phyloP scores from a whole-genome alignment of 2,797 vertebrate genomes.

The Falco rusticolus region DNA sequence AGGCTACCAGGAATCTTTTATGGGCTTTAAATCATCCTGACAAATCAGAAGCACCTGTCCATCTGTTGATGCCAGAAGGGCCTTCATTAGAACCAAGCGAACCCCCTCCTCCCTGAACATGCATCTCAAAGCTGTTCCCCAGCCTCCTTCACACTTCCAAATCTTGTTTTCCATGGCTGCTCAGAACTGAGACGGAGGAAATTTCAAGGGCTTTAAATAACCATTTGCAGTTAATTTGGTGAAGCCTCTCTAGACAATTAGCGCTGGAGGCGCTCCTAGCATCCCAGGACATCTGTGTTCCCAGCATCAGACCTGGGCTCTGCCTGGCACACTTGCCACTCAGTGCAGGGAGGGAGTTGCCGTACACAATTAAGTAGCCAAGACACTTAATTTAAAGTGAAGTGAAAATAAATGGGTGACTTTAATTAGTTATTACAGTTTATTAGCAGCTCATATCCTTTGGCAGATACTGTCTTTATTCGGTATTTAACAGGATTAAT shows the following conservation, averaged over 20 bases:
- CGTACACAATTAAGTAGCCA: slow-evolving; percentile 41
- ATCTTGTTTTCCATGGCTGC: slow-evolving; percentile 63
- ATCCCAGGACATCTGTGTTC: neutral
- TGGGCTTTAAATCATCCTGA: neutral
- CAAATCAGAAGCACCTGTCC: neutral
- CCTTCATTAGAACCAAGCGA: neutral
- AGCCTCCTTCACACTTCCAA: slow-evolving; percentile 66
- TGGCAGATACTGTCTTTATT: slow-evolving; percentile 25
- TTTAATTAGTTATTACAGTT: slow-evolving; percentile 52
- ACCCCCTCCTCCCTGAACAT: accelerated
- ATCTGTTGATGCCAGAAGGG: neutral
- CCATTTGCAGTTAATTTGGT: slow-evolving; percentile 66
- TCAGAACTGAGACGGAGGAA: slow-evolving; percentile 40
- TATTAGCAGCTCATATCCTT: slow-evolving; percentile 28
- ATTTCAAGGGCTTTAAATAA: slow-evolving; percentile 67
- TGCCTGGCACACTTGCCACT: neutral
- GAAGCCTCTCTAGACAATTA: slow-evolving; percentile 59
- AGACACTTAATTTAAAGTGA: slow-evolving; percentile 57
- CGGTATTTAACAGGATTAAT: slow-evolving; percentile 28
- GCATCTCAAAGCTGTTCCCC: neutral
- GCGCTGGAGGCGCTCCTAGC: slow-evolving; percentile 4
- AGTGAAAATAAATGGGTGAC: slow-evolving; percentile 27
- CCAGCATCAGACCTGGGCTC: slow-evolving; percentile 37
- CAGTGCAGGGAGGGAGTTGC: neutral
- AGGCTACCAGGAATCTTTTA: neutral